Base-by-base conservation (phyloP, 2,888 invertebrate genomes). In the Sphaeridia pumilis region DNA sequence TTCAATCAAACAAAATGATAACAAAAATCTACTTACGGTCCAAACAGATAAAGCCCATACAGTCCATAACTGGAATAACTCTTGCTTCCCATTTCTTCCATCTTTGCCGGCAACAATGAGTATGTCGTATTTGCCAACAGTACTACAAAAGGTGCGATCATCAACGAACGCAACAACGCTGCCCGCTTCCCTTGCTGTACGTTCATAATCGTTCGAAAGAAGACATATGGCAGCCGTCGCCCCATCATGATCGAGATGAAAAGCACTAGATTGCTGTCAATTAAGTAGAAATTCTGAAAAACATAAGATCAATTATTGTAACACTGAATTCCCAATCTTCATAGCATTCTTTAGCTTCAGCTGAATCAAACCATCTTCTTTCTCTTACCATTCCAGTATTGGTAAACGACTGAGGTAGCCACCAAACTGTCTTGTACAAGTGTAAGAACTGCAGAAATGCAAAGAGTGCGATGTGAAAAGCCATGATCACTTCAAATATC, bases 401-500 rank as follows among this genome's bases (percentile, higher is more conserved):
- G 55, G 84, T 86, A 69, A 88, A 83, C 0, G 93, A 90, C 69
- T 94, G 83, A 1, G 93, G 90, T 49, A 95, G 71, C 97, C 97
- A 98, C 93, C 94, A 98, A 14, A 89, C 85, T 2, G 92, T 93
- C 64, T 90, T 81, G 69, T 97, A 97, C 34, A 97, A 76, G 73
- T 97, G 92, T 38, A 97, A 76, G 69, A 93, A 89, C 73, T 98
- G 97, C 52, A 94, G 76, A 50, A 82, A 70, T 63, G 76, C 55
- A 31, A 61, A 64, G 1, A 58, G 41, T 7, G 54, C 47, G 38
- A 61, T 57, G 48, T 64, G 61, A 14, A 64, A 49, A 4, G 59
- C 43, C 7, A 60, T 25, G 34, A 64, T 60, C 2, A 64, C 20
- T 42, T 64, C 64, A 49, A 60, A 64, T 1, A 55, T 46, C 14